Evolutionary conservation across 1,140 invertebrate species (phyloP).

Genomic region (Schmidtea mediterranea): DNA sequence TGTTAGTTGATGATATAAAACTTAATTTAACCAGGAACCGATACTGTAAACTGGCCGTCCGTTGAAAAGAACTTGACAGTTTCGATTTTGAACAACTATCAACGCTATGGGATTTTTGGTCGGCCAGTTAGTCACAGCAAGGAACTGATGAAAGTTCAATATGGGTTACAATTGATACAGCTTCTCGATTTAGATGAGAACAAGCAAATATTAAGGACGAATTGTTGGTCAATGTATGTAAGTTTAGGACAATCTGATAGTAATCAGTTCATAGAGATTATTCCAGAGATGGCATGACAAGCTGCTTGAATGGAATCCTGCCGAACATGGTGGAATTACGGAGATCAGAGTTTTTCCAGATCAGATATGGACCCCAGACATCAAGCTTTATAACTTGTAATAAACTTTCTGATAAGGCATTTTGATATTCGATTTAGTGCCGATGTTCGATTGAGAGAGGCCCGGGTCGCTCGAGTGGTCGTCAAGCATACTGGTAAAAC

Average conservation of each 20-base stretch:
- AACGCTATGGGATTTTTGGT: neutral
- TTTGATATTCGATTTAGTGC: constrained; percentile 7
- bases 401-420: neutral
- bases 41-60: neutral
- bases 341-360: constrained; percentile 28
- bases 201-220: neutral
- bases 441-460: constrained; percentile 15
- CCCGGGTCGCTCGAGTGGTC: constrained; percentile 35
- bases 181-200: constrained; percentile 5
- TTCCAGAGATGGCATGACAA: neutral
- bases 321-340: constrained; percentile 70
- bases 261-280: too few relatives aligned
- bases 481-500: constrained; percentile 34
- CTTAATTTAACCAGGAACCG: too few relatives aligned
- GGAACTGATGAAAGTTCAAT: neutral
- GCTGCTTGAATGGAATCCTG: constrained; percentile 45
- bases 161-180: neutral
- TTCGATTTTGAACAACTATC: neutral
- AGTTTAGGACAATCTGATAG: too few relatives aligned
- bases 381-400: constrained; percentile 25
- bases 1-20: too few relatives aligned
- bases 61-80: neutral
- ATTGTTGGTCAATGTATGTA: constrained; percentile 1
- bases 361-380: constrained; percentile 28
- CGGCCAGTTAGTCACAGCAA: neutral